Base-by-base conservation (phyloP, 2,888 invertebrate genomes). In the Eristalis arbustorum region DNA sequence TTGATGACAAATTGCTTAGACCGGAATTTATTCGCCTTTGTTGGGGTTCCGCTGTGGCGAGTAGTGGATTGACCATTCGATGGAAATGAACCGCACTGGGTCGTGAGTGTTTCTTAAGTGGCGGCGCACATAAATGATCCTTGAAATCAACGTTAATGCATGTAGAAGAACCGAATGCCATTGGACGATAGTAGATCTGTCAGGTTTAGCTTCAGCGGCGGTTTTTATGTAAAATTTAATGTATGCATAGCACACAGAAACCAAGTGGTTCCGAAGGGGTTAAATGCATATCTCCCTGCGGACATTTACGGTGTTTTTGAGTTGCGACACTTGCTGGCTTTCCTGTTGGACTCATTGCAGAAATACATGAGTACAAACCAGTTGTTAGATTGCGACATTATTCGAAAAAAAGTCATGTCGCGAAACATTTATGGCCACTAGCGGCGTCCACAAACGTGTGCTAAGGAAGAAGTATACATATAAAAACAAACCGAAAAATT, bases 1-100 rank as follows among this genome's bases (percentile, higher is more conserved):
- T 62, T 76, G 82, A 74, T 85, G 85, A 82, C 77, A 85, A 85
- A 85, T 85, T 84, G 72, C 76, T 84, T 63, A 40, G 71, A 40
- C 63, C 23, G 62, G 68, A 34, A 25, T 72, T 61, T 78, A 59
- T 78, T 71, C 63, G 56, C 31, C 31, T 77, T 62, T 23, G 23
- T 11, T 49, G 25, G 25, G 25, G 71, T 61, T 61, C 71, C 59
- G 37, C 37, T 14, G 28, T 66, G 40, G 37, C 8, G 34, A 13
- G 25, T 13, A 59, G 59, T 59, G 25, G 59, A 49, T 18, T 49
- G 49, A 3, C 18, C 49, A n/a, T 49, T 49, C 49, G n/a, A 49
- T 5, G n/a, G n/a, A 49, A 49, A 49, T 49, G 49, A 49, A 2
- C 49, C 49, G 49, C 49, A 18, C 49, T 18, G 49, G 49, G 49